Evolutionary conservation across 2,797 vertebrate genomes (phyloP).

Genomic region (Mormyrops boulengeri): DNA sequence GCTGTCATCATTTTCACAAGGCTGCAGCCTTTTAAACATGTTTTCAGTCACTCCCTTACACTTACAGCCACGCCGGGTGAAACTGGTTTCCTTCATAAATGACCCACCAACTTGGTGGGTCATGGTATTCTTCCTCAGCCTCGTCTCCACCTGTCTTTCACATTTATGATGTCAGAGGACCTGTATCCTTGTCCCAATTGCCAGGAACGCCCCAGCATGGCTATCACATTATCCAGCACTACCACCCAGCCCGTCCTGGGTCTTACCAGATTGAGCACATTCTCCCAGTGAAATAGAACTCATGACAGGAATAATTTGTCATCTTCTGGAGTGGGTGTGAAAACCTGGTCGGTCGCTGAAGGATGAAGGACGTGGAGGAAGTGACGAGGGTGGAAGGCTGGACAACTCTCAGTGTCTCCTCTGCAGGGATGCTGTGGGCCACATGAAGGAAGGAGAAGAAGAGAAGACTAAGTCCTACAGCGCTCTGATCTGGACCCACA

Average conservation of each 20-base stretch:
- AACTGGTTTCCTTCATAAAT: neutral
- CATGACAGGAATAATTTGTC: neutral
- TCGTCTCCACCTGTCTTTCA: neutral
- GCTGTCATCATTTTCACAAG: neutral
- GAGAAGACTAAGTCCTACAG: constrained; percentile 94
- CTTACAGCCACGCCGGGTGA: neutral
- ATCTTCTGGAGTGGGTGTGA: neutral
- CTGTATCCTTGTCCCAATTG: neutral
- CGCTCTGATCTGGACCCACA: constrained; percentile 87
- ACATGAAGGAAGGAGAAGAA: constrained; percentile 95
- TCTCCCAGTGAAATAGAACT: neutral
- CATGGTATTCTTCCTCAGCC: neutral
- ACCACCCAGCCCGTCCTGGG: neutral
- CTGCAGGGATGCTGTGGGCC: constrained; percentile 81
- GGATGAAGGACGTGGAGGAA: neutral
- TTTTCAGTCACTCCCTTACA: neutral
- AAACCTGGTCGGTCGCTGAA: neutral
- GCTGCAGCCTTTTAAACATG: neutral
- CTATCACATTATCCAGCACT: neutral
- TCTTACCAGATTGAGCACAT: neutral
- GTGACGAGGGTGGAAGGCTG: neutral
- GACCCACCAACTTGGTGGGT: neutral
- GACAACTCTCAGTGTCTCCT: neutral
- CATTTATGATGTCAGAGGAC: neutral
- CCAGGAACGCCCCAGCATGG: neutral